A percentile compares a stretch with the other conserved stretches of the same genome.
Conservation (phyloP, 2,113 vertebrate genomes). For the Argyrosomus japonicus region DNA sequence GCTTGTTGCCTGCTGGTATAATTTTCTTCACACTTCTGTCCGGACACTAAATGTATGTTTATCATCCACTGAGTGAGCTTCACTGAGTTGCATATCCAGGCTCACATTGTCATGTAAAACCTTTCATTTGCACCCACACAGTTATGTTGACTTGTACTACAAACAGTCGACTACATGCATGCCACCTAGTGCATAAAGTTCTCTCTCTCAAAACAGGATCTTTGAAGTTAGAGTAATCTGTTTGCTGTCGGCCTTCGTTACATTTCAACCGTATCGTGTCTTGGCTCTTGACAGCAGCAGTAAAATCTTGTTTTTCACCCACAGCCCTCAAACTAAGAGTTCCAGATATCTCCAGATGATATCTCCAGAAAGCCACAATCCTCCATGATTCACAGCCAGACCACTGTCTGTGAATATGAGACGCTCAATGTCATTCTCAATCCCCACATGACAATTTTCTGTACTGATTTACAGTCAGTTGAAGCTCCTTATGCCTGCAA, state of each 20-base stretch:
- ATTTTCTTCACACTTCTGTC: background rate
- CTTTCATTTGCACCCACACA: background rate
- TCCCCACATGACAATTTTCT: conserved; percentile 13
- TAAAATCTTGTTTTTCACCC: conserved; percentile 37
- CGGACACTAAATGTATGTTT: background rate
- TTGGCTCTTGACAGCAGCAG: conserved; percentile 15
- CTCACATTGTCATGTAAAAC: background rate
- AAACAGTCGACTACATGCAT: background rate
- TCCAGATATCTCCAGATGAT: background rate
- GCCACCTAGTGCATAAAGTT: background rate
- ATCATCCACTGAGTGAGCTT: background rate
- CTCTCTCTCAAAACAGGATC: background rate
- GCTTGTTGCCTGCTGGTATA: background rate
- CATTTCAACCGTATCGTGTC: conserved; percentile 13
- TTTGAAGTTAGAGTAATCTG: conserved; percentile 5
- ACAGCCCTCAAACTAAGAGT: background rate
- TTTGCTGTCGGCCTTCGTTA: background rate
- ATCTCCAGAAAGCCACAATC: conserved; percentile 9
- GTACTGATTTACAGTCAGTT: conserved; percentile 29
- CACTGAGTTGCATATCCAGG: background rate
- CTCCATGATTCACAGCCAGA: conserved; percentile 42
- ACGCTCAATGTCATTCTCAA: conserved; percentile 5
- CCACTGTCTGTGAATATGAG: conserved; percentile 32
- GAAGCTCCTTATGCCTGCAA: conserved; percentile 18
- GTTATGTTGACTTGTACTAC: background rate